Base-by-base conservation (phyloP, 2,113 vertebrate species). In the Entomyzon cyanotis region DNA sequence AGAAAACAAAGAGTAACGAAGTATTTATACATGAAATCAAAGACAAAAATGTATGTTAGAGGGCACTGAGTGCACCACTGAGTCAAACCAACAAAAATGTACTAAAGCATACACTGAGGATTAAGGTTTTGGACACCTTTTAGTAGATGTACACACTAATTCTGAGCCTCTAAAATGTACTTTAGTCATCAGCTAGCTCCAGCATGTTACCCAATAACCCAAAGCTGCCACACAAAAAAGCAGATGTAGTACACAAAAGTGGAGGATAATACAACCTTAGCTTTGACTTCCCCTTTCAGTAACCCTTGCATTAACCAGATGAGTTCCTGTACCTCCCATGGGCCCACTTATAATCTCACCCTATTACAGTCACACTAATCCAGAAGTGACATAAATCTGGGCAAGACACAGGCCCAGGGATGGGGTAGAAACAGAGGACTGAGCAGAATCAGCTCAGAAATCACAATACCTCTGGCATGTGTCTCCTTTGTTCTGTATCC, bases 1-100 rank as follows among this genome's bases (percentile, higher is more conserved):
- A 71, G 60, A 86, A 94, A 96, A 76, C 76, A 84, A 89, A 74
- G 73, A 56, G 64, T 86, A 92, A 50, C 25, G 33, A 90, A 42
- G 41, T 68, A 93, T 50, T 81, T 85, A 74, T 41, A 86, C 1
- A 7, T 73, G 49, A 95, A 97, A 90, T 59, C 85, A 93, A 84
- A 91, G 73, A 64, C 18, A 56, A 78, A 80, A 94, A 81, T 7
- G 46, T 33, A 64, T 78, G 65, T 90, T 76, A 90, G 49, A 81
- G 16, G 56, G 64, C 79, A 89, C 17, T 0, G 0, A 68, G 46
- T 37, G 30, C 47, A 58, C 58, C 55, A 33, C 5, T 41, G 28
- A 86, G 23, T 52, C 69, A 88, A 95, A 91, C 5, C 9, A 75
- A 68, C 22, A 81, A 78, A 70, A 81, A 50, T 1, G 1, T n/a